These are phyloP conservation scores for Sarcophaga peregrina DNA, from an alignment of 1,140 invertebrate genomes.

Conservation along the genomic window DNA sequence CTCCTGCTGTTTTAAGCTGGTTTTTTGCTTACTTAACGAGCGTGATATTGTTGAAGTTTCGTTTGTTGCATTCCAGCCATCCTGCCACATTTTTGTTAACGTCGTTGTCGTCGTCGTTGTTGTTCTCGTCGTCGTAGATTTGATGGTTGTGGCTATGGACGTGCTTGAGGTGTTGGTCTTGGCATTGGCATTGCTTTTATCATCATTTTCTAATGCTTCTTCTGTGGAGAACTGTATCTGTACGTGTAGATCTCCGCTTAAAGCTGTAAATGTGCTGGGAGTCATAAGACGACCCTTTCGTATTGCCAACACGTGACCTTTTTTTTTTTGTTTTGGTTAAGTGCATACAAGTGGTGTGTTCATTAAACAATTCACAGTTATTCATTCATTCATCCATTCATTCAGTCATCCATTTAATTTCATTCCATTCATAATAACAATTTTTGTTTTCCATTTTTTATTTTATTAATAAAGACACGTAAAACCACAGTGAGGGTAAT, in stretches of 20 bases:
- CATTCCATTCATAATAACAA: not conserved
- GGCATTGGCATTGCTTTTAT: not conserved
- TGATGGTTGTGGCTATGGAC: not conserved
- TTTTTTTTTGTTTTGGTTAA: slow-evolving; percentile 37
- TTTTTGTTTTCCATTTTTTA: not conserved
- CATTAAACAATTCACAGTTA: slow-evolving; percentile 8
- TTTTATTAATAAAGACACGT: not conserved
- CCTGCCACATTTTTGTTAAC: not conserved
- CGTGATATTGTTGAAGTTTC: slow-evolving; percentile 44
- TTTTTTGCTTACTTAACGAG: not conserved
- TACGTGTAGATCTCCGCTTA: slow-evolving; percentile 73
- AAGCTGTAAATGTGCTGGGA: slow-evolving; percentile 71
- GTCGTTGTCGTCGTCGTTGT: slow-evolving; percentile 30
- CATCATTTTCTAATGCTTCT: slow-evolving; percentile 21
- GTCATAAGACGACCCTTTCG: slow-evolving; percentile 66
- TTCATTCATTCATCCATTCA: not conserved
- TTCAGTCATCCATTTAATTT: slow-evolving; percentile 27
- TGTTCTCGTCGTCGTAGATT: slow-evolving; percentile 46
- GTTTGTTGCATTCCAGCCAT: not conserved
- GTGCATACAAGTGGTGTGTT: no score
- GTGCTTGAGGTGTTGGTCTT: slow-evolving; percentile 15
- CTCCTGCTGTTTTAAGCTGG: slow-evolving; percentile 4
- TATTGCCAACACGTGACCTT: slow-evolving; percentile 66
- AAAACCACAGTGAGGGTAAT: not conserved
- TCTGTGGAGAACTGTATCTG: slow-evolving; percentile 62